phyloP scores from a whole-genome alignment of 2,888 invertebrate species.

The Mythimna ferrago region DNA sequence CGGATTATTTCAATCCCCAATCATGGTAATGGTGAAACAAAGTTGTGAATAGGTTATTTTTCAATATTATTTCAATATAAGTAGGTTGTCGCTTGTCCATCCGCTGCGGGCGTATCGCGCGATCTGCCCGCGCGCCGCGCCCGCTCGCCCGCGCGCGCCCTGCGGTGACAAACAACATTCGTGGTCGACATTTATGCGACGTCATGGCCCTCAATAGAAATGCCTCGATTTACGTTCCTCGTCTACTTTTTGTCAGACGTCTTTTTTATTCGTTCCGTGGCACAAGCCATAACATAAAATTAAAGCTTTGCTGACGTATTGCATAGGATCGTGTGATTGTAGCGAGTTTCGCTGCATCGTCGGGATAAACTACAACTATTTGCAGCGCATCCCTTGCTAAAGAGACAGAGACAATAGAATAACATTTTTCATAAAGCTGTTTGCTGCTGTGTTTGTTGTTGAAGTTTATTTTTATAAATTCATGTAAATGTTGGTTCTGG shows the following conservation, averaged over 20 bases:
- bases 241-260: slow-evolving; percentile 80
- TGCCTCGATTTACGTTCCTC: slow-evolving; percentile 85
- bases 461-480: slow-evolving; percentile 51
- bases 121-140: slow-evolving; percentile 70
- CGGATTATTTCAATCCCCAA: slow-evolving; percentile 62
- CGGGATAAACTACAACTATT: slow-evolving; percentile 41
- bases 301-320: slow-evolving; percentile 50
- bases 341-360: slow-evolving; percentile 33
- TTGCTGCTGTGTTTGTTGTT: slow-evolving; percentile 36
- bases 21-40: slow-evolving; percentile 70
- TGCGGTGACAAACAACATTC: slow-evolving; percentile 89
- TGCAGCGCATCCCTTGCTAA: slow-evolving; percentile 35
- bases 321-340: slow-evolving; percentile 37
- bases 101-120: slow-evolving; percentile 77
- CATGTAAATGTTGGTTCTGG: slow-evolving; percentile 35
- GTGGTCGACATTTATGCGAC: slow-evolving; percentile 85
- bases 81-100: slow-evolving; percentile 68
- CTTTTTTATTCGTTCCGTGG: slow-evolving; percentile 77
- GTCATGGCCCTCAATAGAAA: slow-evolving; percentile 89
- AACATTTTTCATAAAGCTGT: slow-evolving; percentile 49
- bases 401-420: slow-evolving; percentile 48
- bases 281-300: slow-evolving; percentile 74
- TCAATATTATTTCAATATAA: slow-evolving; percentile 78
- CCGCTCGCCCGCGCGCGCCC: slow-evolving; percentile 53
- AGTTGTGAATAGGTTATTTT: slow-evolving; percentile 73